phyloP scores from a whole-genome alignment of 2,888 invertebrate genomes.

The Meta bourneti region DNA sequence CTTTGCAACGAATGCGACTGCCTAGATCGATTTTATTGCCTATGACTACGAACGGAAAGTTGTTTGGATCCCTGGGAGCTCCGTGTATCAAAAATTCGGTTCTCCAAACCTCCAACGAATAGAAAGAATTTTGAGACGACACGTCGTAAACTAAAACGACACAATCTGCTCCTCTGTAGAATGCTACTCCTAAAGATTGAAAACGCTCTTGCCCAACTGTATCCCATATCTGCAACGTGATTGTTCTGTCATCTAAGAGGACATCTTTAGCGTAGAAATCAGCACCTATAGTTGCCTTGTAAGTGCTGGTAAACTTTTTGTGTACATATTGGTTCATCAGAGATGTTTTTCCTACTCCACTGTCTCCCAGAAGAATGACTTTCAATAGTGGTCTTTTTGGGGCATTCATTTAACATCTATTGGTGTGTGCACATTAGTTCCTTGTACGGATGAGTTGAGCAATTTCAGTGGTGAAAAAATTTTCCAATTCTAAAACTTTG shows the following conservation, averaged over 20 bases:
- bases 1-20: constrained; percentile 6
- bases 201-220: constrained; percentile 70
- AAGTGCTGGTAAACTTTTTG: constrained; percentile 37
- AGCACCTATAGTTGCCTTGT: constrained; percentile 67
- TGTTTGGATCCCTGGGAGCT: constrained; percentile 57
- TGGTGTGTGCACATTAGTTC: too few species aligned
- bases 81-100: constrained; percentile 60
- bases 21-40: constrained; percentile 65
- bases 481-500: not conserved
- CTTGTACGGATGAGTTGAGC: too few species aligned
- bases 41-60: constrained; percentile 62
- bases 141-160: constrained; percentile 65
- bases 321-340: constrained; percentile 50
- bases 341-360: constrained; percentile 69
- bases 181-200: constrained; percentile 58
- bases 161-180: constrained; percentile 71
- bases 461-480: not conserved
- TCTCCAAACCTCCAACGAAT: constrained; percentile 60
- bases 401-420: not conserved
- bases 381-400: constrained; percentile 56
- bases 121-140: constrained; percentile 38
- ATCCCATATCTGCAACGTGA: constrained; percentile 64
- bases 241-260: constrained; percentile 18
- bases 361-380: constrained; percentile 57
- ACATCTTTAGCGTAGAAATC: constrained; percentile 60